These are phyloP conservation scores for Lampris megalopsis DNA, from an alignment of 2,113 vertebrate species.

Conservation along the genomic window DNA sequence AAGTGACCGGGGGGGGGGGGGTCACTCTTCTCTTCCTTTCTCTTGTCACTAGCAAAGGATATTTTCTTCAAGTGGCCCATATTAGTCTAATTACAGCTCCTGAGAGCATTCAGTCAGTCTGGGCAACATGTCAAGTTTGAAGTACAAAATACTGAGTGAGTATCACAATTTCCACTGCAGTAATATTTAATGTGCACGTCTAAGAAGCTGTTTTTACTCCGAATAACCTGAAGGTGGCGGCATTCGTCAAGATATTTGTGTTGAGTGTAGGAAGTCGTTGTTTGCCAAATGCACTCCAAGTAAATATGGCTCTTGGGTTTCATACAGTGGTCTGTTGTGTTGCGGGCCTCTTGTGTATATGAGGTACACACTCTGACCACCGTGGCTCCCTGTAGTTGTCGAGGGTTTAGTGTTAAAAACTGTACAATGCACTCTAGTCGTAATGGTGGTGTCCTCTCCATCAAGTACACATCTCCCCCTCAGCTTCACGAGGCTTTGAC, in stretches of 20 bases:
- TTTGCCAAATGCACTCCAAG: neutral
- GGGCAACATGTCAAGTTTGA: too few relatives aligned
- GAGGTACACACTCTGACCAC: neutral
- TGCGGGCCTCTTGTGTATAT: neutral
- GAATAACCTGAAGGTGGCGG: constrained; percentile 61
- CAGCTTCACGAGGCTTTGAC: neutral
- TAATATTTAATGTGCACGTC: neutral
- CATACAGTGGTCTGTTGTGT: neutral
- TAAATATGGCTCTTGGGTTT: neutral
- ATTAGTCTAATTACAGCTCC: too few relatives aligned
- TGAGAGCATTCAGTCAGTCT: too few relatives aligned
- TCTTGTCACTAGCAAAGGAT: too few relatives aligned
- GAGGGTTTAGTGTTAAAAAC: too few relatives aligned
- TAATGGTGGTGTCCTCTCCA: neutral
- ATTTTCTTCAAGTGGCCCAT: too few relatives aligned
- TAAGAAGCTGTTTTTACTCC: constrained; percentile 15
- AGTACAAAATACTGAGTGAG: too few relatives aligned
- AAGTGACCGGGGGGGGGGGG: too few relatives aligned
- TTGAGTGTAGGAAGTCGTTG: neutral
- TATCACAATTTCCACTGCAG: too few relatives aligned
- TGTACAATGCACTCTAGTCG: too few relatives aligned
- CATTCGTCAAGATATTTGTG: constrained; percentile 37
- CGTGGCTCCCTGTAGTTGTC: neutral
- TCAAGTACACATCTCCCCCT: neutral
- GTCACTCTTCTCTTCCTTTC: too few relatives aligned